Evolutionary conservation across 2,113 vertebrate species (phyloP).

Genomic region (Hippocampus barbouri): DNA sequence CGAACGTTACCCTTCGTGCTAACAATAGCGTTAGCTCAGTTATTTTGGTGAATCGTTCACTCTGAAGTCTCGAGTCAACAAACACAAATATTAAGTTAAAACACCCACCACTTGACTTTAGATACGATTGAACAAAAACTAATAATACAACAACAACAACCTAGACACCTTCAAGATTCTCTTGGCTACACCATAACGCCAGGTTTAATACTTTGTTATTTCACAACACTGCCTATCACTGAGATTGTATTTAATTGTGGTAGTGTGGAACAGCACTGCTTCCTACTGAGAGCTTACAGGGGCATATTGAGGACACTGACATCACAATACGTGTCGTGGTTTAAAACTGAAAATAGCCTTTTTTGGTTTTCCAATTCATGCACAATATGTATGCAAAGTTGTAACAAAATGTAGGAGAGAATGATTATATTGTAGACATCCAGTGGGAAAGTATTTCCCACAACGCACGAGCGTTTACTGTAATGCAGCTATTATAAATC

Average conservation of each 20-base stretch:
- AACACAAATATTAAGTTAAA: neutral
- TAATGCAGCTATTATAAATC: neutral
- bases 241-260: too few relatives aligned
- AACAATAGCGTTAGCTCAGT: neutral
- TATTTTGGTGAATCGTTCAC: neutral
- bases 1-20: constrained; percentile 27
- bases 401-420: too few relatives aligned
- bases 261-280: too few relatives aligned
- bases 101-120: neutral
- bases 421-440: too few relatives aligned
- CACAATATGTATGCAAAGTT: neutral
- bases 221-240: too few relatives aligned
- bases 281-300: neutral
- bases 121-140: neutral
- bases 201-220: too few relatives aligned
- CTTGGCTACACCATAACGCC: too few relatives aligned
- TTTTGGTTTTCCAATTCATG: neutral
- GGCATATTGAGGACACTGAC: neutral
- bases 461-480: neutral
- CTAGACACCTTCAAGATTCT: too few relatives aligned
- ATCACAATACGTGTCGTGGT: too few relatives aligned
- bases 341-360: neutral
- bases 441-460: too few relatives aligned
- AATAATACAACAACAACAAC: too few relatives aligned
- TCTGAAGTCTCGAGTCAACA: neutral